Base-by-base conservation (phyloP, 1,140 invertebrate species). In the Holotrichia oblita region DNA sequence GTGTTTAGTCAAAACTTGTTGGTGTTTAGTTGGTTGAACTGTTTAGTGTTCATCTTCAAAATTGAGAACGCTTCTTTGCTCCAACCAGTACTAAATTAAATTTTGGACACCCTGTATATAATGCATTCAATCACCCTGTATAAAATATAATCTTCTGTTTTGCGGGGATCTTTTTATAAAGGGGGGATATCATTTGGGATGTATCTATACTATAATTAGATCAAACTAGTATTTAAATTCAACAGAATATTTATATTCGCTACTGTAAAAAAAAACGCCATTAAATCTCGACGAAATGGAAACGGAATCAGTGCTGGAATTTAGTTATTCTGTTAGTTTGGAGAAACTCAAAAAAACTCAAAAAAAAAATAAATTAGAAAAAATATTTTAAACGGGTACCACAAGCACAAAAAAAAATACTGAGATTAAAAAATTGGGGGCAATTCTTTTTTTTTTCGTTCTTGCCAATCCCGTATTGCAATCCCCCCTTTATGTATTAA, bases 271-370 rank as follows among this genome's bases (percentile, higher is more conserved):
- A 64, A 20, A 64, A 69, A 22, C 7, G 20, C n/a, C 20, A 69
- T 7, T 27, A 10, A 22, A 27, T 34, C 61, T 69, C 27, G 22
- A 69, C 27, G 20, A 27, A 22, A 17, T 17, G 12, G n/a, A 22
- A 34, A 69, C 22, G 20, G 3, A 64, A 77, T 79, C 80, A 85
- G 82, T 81, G 80, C 79, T 83, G 84, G 84, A 85, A 85, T 85
- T 84, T 85, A 81, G 81, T 84, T 81, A 74, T 76, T 85, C 83
- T 84, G 83, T 85, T 83, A 82, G 81, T 82, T 34, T 82, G 81
- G 75, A 48, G 44, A 55, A 44, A 76, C 41, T 55, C 20, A 76
- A 27, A 76, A 76, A 55, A 9, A 76, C n/a, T n/a, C n/a, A n/a
- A 76, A 76, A 20, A 76, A 76, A 12, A 6, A 74, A 74, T 74